A percentile compares a stretch with the other conserved stretches of the same genome.
Evolutionary conservation across 2,797 vertebrate species (phyloP).

Genomic region (Diglossa cyanea): DNA sequence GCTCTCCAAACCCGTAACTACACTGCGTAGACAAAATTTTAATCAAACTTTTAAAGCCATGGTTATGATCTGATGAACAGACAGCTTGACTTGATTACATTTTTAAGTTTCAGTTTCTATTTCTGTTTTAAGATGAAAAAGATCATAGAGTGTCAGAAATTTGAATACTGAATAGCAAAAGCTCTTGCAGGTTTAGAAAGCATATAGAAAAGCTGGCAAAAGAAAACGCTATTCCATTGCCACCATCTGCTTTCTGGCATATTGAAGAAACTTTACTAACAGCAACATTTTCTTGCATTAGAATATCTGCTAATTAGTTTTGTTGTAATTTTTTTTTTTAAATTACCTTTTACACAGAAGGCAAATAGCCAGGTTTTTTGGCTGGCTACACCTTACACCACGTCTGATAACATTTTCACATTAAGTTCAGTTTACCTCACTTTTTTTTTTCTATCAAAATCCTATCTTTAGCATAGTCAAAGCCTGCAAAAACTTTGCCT

Average conservation of each 20-base stretch:
- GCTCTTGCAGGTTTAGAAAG: constrained; percentile 78
- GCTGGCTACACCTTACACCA: constrained; percentile 52
- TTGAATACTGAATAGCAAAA: constrained; percentile 74
- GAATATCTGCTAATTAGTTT: constrained; percentile 77
- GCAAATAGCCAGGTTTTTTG: constrained; percentile 60
- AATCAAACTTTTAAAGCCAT: constrained; percentile 68
- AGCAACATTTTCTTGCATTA: constrained; percentile 75
- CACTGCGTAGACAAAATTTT: constrained; percentile 50
- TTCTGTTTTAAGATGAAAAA: constrained; percentile 77
- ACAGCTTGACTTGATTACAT: constrained; percentile 73
- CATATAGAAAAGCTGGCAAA: constrained; percentile 77
- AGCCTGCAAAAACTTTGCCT: constrained; percentile 62
- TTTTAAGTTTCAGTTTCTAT: constrained; percentile 79
- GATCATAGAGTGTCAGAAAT: constrained; percentile 73
- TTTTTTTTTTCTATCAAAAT: constrained; percentile 22
- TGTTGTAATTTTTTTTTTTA: constrained; percentile 54
- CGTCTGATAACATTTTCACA: constrained; percentile 59
- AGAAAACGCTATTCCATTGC: constrained; percentile 67
- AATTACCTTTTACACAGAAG: constrained; percentile 69
- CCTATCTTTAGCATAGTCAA: constrained; percentile 55
- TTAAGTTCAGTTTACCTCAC: constrained; percentile 45
- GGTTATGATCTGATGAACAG: constrained; percentile 67
- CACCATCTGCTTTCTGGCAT: constrained; percentile 76
- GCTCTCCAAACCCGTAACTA: constrained; percentile 33
- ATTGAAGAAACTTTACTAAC: constrained; percentile 74